Percentiles rank a stretch among this genome's conserved stretches.
Conservation (phyloP, 2,797 vertebrate genomes). For the Schizopygopsis malacanthus region DNA sequence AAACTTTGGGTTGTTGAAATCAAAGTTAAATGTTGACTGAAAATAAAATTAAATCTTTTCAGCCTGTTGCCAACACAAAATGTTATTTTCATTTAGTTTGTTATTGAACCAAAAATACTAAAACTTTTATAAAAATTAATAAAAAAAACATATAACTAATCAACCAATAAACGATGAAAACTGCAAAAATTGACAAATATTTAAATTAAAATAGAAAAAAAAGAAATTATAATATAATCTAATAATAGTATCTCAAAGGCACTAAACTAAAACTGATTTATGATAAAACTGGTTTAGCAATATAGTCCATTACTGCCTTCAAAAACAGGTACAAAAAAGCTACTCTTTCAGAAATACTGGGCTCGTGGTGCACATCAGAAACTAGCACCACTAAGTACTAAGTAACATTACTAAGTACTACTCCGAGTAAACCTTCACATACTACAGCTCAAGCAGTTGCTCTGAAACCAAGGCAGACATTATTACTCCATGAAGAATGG, state of each 20-base stretch:
- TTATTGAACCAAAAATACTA: too few relatives aligned
- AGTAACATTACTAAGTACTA: background rate
- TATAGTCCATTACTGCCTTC: background rate
- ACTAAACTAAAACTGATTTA: background rate
- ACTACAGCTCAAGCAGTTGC: constrained; percentile 5
- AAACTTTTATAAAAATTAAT: too few relatives aligned
- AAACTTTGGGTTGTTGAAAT: too few relatives aligned
- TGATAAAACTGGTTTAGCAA: background rate
- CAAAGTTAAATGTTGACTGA: background rate
- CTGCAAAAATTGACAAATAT: too few relatives aligned
- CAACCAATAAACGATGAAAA: background rate
- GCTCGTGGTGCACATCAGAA: background rate
- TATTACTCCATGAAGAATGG: constrained; percentile 30
- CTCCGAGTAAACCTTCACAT: constrained; percentile 22
- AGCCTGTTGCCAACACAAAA: background rate
- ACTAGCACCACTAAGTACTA: background rate
- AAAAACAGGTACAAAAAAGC: constrained; percentile 32
- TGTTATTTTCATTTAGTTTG: background rate
- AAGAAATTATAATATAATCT: background rate
- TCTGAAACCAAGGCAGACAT: background rate
- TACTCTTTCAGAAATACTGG: background rate
- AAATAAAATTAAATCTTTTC: background rate
- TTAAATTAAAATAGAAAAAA: too few relatives aligned
- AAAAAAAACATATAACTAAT: background rate
- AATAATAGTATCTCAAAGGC: background rate